Evolutionary conservation across 2,888 invertebrate species (phyloP).

Genomic region (Spodoptera picta): DNA sequence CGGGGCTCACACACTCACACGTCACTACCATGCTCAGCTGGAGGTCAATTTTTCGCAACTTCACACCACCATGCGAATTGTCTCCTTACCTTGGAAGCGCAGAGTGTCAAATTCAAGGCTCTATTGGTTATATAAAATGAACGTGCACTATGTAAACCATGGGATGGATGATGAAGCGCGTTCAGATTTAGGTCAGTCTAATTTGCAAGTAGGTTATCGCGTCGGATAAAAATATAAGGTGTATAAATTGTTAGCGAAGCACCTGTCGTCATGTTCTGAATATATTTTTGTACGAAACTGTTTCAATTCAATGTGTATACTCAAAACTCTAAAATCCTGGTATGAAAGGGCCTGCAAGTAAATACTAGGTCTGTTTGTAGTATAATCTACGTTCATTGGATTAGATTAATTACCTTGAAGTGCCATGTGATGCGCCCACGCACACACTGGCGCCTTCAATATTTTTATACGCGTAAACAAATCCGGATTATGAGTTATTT

Average conservation of each 20-base stretch:
- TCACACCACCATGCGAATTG: constrained; percentile 50
- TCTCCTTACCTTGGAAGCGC: constrained; percentile 23
- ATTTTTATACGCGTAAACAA: constrained; percentile 38
- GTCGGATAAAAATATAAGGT: constrained; percentile 40
- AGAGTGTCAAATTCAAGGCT: constrained; percentile 54
- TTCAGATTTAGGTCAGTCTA: constrained; percentile 27
- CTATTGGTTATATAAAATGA: constrained; percentile 11
- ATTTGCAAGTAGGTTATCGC: constrained; percentile 46
- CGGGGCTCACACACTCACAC: constrained; percentile 28
- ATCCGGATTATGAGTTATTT: constrained; percentile 42
- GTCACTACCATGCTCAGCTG: constrained; percentile 48
- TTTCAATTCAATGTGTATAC: not conserved
- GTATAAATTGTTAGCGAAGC: constrained; percentile 31
- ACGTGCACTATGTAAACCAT: not conserved
- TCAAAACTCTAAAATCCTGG: not conserved
- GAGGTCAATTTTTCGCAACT: constrained; percentile 54
- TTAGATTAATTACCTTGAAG: constrained; percentile 38
- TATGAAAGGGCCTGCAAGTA: not conserved
- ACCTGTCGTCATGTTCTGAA: constrained; percentile 32
- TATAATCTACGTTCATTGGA: constrained; percentile 20
- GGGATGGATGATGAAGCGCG: constrained; percentile 6
- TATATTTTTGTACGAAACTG: constrained; percentile 4
- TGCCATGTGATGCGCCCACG: constrained; percentile 37
- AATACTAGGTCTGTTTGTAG: too few relatives aligned
- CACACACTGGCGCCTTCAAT: constrained; percentile 31